A percentile compares a stretch with the other conserved stretches of the same genome.
phyloP scores from a whole-genome alignment of 2,888 invertebrate species.

The Orchestes rusci region DNA sequence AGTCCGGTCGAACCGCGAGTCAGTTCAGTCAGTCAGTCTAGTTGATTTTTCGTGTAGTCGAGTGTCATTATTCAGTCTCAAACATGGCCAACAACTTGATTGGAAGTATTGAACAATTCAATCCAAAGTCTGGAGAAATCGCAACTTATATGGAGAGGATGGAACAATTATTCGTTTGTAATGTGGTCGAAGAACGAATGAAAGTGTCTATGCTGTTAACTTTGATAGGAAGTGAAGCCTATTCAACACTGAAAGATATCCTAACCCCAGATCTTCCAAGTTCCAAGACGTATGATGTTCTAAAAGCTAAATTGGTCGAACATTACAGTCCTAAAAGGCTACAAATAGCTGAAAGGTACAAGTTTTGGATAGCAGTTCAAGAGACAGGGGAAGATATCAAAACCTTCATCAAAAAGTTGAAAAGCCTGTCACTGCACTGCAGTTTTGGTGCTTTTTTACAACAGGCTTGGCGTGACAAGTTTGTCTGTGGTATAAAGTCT shows the following conservation, averaged over 20 bases:
- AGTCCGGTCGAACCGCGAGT: too few species aligned
- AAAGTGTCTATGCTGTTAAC: too few species aligned
- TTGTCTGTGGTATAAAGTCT: slow-evolving; percentile 28
- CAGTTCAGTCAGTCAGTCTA: too few species aligned
- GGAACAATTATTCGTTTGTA: too few species aligned
- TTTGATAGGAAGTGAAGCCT: too few species aligned
- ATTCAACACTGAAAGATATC: too few species aligned
- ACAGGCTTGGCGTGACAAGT: slow-evolving; percentile 22
- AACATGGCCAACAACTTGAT: too few species aligned
- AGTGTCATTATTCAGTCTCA: too few species aligned
- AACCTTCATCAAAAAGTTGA: slow-evolving; percentile 24
- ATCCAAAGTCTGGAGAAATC: not conserved
- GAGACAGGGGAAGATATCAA: slow-evolving; percentile 19
- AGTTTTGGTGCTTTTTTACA: slow-evolving; percentile 28
- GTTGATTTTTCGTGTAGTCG: too few species aligned
- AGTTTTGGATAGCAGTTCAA: slow-evolving; percentile 29
- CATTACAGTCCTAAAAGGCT: slow-evolving; percentile 27
- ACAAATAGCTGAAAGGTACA: slow-evolving; percentile 30
- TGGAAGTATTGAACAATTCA: not conserved
- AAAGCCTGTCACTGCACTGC: slow-evolving; percentile 28
- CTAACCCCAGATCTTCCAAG: slow-evolving; percentile 22
- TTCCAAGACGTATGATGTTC: slow-evolving; percentile 22
- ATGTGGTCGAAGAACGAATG: too few species aligned
- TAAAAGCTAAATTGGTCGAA: slow-evolving; percentile 19
- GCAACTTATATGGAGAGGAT: too few species aligned